Percentiles rank a stretch among this genome's conserved stretches.
Evolutionary conservation across 2,888 invertebrate genomes (phyloP).

Genomic region (Barypeithes pellucidus): DNA sequence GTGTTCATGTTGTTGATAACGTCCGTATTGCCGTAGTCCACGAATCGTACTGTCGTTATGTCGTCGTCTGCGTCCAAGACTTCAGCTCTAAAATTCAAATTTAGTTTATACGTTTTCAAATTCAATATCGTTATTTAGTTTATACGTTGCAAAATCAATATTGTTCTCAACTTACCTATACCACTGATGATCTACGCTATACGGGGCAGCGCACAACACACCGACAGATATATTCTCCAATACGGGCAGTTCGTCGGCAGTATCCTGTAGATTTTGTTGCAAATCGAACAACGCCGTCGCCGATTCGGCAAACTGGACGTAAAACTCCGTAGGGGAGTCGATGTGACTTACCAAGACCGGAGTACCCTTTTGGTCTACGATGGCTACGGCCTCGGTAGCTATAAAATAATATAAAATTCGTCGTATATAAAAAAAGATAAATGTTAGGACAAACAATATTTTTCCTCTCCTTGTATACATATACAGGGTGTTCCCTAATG

Average conservation of each 20-base stretch:
- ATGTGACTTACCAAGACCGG: slow-evolving; percentile 79
- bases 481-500: too few relatives aligned
- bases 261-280: slow-evolving; percentile 78
- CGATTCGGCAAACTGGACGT: slow-evolving; percentile 79
- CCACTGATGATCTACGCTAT: slow-evolving; percentile 89
- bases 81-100: slow-evolving; percentile 61
- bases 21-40: slow-evolving; percentile 87
- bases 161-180: slow-evolving; percentile 72
- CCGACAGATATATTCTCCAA: slow-evolving; percentile 76
- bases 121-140: too few relatives aligned
- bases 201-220: slow-evolving; percentile 83
- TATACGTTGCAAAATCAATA: neutral
- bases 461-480: too few relatives aligned
- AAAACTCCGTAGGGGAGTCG: slow-evolving; percentile 85
- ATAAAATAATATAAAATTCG: neutral
- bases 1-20: slow-evolving; percentile 78
- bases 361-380: slow-evolving; percentile 39
- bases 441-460: too few relatives aligned
- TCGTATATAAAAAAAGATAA: too few relatives aligned
- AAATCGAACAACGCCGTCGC: slow-evolving; percentile 74
- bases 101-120: too few relatives aligned
- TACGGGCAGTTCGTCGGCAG: slow-evolving; percentile 72
- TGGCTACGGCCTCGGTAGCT: neutral
- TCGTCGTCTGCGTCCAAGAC: slow-evolving; percentile 86
- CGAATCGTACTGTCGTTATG: slow-evolving; percentile 83